These are phyloP conservation scores for Bos indicus DNA, from an alignment of 2,113 vertebrate species.

Conservation along the genomic window DNA sequence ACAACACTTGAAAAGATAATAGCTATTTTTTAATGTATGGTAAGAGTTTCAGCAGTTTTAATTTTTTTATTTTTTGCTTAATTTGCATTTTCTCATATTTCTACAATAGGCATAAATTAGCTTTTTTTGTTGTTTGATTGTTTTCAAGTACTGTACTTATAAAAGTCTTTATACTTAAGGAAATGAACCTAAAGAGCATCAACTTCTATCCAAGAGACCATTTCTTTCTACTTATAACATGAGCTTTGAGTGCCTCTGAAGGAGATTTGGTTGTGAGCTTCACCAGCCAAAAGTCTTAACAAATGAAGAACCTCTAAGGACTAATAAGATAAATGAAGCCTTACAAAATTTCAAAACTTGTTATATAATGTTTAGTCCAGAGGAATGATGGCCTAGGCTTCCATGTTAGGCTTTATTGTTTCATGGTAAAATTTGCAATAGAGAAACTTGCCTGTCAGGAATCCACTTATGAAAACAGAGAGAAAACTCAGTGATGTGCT, in stretches of 20 bases:
- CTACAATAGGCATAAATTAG: not conserved
- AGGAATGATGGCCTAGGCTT: not conserved
- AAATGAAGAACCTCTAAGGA: not conserved
- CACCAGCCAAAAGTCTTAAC: not conserved
- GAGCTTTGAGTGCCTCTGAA: not conserved
- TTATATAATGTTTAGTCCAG: not conserved
- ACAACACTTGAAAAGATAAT: not conserved
- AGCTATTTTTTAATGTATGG: not conserved
- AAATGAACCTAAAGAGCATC: not conserved
- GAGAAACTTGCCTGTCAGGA: not conserved
- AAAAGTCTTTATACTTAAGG: not conserved
- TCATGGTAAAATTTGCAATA: not conserved
- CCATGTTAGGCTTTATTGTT: not conserved
- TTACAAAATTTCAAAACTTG: not conserved
- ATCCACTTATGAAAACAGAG: not conserved
- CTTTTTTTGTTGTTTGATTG: not conserved
- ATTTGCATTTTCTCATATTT: not conserved
- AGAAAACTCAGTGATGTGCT: not conserved
- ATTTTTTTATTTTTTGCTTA: not conserved
- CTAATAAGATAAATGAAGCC: not conserved
- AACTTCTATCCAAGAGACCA: not conserved
- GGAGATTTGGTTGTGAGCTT: not conserved
- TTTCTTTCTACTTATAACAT: not conserved
- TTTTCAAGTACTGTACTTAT: not conserved
- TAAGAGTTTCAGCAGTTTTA: not conserved